Percentiles rank a stretch among this genome's conserved stretches.
Evolutionary conservation across 2,888 invertebrate species (phyloP).

Genomic region (Phyto melanocephala): DNA sequence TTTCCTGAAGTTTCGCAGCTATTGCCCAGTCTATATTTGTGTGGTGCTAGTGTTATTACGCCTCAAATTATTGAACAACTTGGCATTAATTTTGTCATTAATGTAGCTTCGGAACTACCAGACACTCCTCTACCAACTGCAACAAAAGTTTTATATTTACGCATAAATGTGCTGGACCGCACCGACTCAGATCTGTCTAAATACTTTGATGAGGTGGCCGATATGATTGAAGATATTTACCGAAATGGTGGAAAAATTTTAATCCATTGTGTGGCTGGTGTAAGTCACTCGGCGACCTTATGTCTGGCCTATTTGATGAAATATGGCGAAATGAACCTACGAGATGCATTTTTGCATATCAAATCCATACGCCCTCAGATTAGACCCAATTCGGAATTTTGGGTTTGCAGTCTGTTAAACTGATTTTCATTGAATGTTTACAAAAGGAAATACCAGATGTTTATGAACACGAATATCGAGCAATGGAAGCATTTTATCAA

Average conservation of each 20-base stretch:
- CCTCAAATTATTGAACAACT: conserved; percentile 84
- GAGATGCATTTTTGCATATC: conserved; percentile 88
- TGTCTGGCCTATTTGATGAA: conserved; percentile 95
- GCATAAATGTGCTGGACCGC: conserved; percentile 87
- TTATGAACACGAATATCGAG: conserved; percentile 82
- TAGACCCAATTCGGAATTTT: conserved; percentile 93
- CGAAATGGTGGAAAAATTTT: conserved; percentile 85
- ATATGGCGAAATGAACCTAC: conserved; percentile 87
- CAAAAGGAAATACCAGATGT: conserved; percentile 88
- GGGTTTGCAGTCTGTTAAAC: conserved; percentile 85
- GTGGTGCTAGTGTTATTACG: conserved; percentile 88
- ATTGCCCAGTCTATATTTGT: conserved; percentile 86
- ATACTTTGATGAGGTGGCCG: conserved; percentile 88
- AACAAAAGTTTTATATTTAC: conserved; percentile 82
- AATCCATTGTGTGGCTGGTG: conserved; percentile 94
- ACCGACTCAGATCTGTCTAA: conserved; percentile 85
- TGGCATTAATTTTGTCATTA: conserved; percentile 88
- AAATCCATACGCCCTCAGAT: conserved; percentile 86
- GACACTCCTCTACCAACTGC: conserved; percentile 82
- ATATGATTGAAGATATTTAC: conserved; percentile 85
- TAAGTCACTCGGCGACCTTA: conserved; percentile 90
- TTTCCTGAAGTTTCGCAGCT: conserved; percentile 85
- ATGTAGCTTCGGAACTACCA: conserved; percentile 90
- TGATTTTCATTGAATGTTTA: conserved; percentile 87
- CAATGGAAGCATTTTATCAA: conserved; percentile 78